phyloP scores from a whole-genome alignment of 2,113 vertebrate species.

The Tretioscincus oriximinensis region DNA sequence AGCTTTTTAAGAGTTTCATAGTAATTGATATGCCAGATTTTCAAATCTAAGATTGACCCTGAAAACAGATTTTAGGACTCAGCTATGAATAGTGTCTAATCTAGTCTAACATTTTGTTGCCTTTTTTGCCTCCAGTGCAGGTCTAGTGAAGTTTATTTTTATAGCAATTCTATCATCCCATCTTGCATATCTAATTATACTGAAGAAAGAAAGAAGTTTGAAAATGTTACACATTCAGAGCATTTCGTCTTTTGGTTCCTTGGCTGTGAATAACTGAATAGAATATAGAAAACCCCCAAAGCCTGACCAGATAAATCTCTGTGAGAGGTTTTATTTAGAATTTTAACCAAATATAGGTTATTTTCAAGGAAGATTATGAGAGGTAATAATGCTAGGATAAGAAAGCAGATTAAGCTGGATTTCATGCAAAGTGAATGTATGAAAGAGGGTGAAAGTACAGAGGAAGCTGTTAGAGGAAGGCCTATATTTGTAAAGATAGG shows the following conservation, averaged over 20 bases:
- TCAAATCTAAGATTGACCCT: background rate
- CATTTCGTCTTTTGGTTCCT: background rate
- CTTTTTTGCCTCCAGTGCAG: background rate
- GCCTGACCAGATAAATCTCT: conserved; percentile 8
- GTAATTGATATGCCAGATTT: background rate
- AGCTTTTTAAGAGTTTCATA: background rate
- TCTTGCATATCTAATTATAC: background rate
- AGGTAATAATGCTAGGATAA: conserved; percentile 10
- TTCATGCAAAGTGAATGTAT: conserved; percentile 12
- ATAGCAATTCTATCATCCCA: background rate
- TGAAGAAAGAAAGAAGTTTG: no score
- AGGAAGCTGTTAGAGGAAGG: background rate
- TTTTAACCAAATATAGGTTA: conserved; percentile 10
- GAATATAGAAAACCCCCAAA: background rate
- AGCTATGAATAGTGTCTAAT: background rate
- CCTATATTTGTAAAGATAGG: background rate
- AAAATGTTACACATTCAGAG: no score
- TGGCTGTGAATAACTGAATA: background rate
- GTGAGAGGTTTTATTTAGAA: conserved; percentile 3
- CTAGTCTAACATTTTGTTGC: background rate
- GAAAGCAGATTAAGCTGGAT: conserved; percentile 4
- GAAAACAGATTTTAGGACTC: background rate
- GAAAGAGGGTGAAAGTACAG: background rate
- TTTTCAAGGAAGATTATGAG: background rate
- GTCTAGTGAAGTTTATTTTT: background rate